Base-by-base conservation (phyloP, 2,888 invertebrate genomes). In the Therioaphis trifolii region DNA sequence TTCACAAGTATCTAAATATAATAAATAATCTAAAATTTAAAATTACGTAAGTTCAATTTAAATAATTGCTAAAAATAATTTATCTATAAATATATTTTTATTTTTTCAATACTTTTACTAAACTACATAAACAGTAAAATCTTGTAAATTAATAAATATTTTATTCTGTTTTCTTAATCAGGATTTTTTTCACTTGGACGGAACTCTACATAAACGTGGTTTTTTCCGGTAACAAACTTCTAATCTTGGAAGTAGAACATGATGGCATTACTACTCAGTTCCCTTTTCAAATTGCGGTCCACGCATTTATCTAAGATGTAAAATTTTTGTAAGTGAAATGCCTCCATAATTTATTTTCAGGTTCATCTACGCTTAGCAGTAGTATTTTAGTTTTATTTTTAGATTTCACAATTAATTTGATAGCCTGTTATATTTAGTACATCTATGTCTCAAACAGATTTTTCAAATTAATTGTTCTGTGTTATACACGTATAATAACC, bases 211-310 rank as follows among this genome's bases (percentile, higher is more conserved):
- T 63, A 63, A 63, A 35, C 35, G 63, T 18, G n/a, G 24, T 29
- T 29, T 63, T 63, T 63, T 29, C 63, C 29, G n/a, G 63, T 2
- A 61, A 61, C 43, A n/a, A 0, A 27, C 43, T 40, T 49, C 71
- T 43, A 15, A 71, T 71, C 49, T 71, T 71, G 14, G 43, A 21
- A 71, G 43, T 71, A 24, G 49, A 43, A 43, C 71, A 71, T 71
- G 43, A 43, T 49, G 71, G 71, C 24, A 71, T 71, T 9, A 71
- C 71, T 46, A 71, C 71, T 46, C 71, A 43, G 71, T 71, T 71
- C 27, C 24, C 49, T 46, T 46, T 46, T 21, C 71, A 40, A 71
- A 71, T 71, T 21, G 40, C 4, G 14, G 71, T 71, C 71, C 71
- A 71, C n/a, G 71, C 43, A 71, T 71, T 71, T 46, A 71, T 71